Base-by-base conservation (phyloP, 1,140 invertebrate species). In the Drosophila elegans region DNA sequence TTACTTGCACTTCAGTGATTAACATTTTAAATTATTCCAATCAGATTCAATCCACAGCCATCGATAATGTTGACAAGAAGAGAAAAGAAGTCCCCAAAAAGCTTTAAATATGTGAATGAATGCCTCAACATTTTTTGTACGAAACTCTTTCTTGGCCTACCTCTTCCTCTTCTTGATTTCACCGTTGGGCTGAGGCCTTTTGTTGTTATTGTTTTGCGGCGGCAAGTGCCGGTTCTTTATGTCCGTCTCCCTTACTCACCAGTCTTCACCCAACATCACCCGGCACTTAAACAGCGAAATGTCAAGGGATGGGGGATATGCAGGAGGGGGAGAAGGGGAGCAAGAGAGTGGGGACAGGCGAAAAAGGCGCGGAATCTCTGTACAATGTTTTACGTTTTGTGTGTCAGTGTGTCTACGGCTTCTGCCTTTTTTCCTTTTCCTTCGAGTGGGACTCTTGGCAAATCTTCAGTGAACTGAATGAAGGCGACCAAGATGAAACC, bases 121-220 rank as follows among this genome's bases (percentile, higher is more conserved):
- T 78, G 56, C 64, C 74, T 69, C 63, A 77, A 77, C 74, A 77
- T 66, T 75, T 74, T 77, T 77, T 64, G 74, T 57, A 77, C 13
- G 60, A 62, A 77, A 79, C 60, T 73, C 56, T 74, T 80, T 66
- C 56, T 68, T 75, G 53, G 74, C 74, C 42, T 78, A 62, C 41
- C 25, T 27, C 63, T 74, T 51, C 64, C 57, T 51, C 75, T 61
- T 74, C 68, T 62, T 57, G 38, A 55, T 62, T 60, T 60, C 46
- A 66, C 44, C 76, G 78, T 53, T 80, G 51, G 34, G 42, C 16
- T 57, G 56, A 52, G 41, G 55, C 41, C 66, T 78, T 82, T 86
- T 82, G 64, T 86, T 85, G 69, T 88, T 82, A 78, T 88, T 86
- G 83, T 76, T 85, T 86, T 78, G 74, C 63, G 55, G 63, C 78